These are phyloP conservation scores for Peromyscus leucopus DNA, from an alignment of 2,113 vertebrate genomes.

Conservation along the genomic window DNA sequence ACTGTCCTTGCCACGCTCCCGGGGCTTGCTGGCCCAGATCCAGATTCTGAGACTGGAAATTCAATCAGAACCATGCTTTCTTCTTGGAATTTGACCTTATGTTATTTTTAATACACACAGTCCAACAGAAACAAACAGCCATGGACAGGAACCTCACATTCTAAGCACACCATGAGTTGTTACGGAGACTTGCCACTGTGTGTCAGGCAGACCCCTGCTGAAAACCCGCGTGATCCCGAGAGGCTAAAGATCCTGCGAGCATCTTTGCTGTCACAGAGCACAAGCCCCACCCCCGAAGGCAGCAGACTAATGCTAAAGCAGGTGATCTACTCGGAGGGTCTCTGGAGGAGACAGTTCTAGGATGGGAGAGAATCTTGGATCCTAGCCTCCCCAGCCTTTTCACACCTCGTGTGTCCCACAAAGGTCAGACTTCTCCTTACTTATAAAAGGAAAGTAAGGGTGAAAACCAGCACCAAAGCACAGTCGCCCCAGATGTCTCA, in stretches of 20 bases:
- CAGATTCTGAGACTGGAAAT: constrained; percentile 71
- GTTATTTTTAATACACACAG: constrained; percentile 72
- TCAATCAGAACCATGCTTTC: constrained; percentile 76
- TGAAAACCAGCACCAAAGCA: constrained; percentile 51
- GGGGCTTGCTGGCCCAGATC: constrained; percentile 51
- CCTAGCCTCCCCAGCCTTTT: neutral
- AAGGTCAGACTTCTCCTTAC: constrained; percentile 63
- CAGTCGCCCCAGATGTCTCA: constrained; percentile 58
- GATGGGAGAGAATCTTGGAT: neutral
- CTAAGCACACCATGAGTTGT: constrained; percentile 28
- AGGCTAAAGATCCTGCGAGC: neutral
- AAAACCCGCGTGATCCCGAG: neutral
- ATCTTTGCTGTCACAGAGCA: neutral
- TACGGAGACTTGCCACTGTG: constrained; percentile 43
- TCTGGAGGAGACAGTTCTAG: constrained; percentile 51
- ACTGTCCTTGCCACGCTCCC: constrained; percentile 36
- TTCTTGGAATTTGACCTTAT: constrained; percentile 74
- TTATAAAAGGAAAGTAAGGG: constrained; percentile 77
- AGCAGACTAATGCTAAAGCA: neutral
- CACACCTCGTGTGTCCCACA: constrained; percentile 44
- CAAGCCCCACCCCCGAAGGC: neutral
- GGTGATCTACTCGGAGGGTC: neutral
- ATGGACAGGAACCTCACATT: constrained; percentile 59
- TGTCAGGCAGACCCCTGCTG: neutral
- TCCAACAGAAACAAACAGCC: constrained; percentile 77